Evolutionary conservation across 2,113 vertebrate species (phyloP), one percentile per base, ranked within the genome.

Genomic region (Pseudopodoces humilis): DNA sequence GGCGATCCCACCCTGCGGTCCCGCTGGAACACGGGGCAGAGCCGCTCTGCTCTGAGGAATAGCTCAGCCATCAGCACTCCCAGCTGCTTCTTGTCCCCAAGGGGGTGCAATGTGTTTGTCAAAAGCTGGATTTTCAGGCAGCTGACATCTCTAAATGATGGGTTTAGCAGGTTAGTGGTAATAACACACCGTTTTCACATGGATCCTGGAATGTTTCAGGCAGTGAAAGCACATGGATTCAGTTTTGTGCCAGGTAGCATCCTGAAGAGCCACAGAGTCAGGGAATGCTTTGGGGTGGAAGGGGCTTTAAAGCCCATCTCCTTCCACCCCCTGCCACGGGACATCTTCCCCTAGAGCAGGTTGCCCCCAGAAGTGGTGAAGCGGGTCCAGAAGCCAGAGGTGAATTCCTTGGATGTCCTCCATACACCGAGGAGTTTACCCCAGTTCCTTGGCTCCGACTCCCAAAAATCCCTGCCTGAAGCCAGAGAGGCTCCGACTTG

Each of bases 401-500:
- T 84, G 84, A 95, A 92, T 53, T 90, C 84, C 67, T 91, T 76
- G 58, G 55, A 50, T 78, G 67, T 31, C 71, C 59, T 85, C 24
- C 15, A 4, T 11, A 21, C 13, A 67, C 55, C 28, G 8, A 67
- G 75, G 67, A 33, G 31, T 88, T 88, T 85, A 50, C 20, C 50
- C 55, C 21, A 6, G 59, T 59, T 94, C 74, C 83, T 91, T 97
- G 94, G 93, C 94, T 95, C 71, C 0, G 1, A 13, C 47, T 85
- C 50, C 52, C 14, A 17, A 77, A 77, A 77, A 60, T 90, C 87
- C 47, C 31, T 49, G 93, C 92, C 85, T 18, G 71, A 64, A 90
- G 92, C 39, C 6, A 92, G 82, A 47, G 83, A 77, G 85, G 49
- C 86, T 97, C 79, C 41, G 14, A 15, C 68, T 97, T 96, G 94